Evolutionary conservation across 2,888 invertebrate species (phyloP), one percentile per base, ranked within the genome.

Genomic region (Mechanitis mazaeus): DNA sequence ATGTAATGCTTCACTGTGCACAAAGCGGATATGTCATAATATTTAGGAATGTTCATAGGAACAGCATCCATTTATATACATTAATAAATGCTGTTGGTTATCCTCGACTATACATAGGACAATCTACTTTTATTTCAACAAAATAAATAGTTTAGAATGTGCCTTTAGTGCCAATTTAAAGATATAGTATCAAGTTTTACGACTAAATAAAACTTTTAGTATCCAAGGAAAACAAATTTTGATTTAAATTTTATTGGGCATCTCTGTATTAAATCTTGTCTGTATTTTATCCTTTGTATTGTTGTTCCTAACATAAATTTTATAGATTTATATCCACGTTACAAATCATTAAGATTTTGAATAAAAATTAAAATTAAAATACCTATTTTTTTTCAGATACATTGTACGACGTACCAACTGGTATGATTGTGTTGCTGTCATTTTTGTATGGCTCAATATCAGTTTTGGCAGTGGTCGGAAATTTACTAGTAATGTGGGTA

Each of bases 401-500:
- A 1, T 81, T 95, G 31, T 96, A 95, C 82, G 93, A 94, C 54
- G 95, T 96, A 0, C 95, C 96, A 0, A 91, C 92, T 0, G 93
- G 93, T 55, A 91, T 96, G 75, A 93, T 96, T 68, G 93, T 93
- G 0, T 78, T 96, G 33, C 85, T 96, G 55, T 95, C 95, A 11
- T 87, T 95, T 66, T 92, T 95, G 71, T 96, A 97, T 76, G 96
- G 96, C 1, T 92, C 93, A 46, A 95, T 96, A 78, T 95, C 96
- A 31, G 91, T 96, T 35, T 82, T 95, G 70, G 95, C 96, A 0
- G 94, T 97, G 47, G 92, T 95, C 6, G 96, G 96, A 1, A 97
- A 97, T 81, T 92, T 93, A 35, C 91, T 96, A n/a, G 96, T 97
- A 28, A 95, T 97, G 83, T 94, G 95, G 93, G 94, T 96, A 61